These are phyloP conservation scores for Furnarius figulus DNA, from an alignment of 2,113 vertebrate genomes.

Conservation along the genomic window DNA sequence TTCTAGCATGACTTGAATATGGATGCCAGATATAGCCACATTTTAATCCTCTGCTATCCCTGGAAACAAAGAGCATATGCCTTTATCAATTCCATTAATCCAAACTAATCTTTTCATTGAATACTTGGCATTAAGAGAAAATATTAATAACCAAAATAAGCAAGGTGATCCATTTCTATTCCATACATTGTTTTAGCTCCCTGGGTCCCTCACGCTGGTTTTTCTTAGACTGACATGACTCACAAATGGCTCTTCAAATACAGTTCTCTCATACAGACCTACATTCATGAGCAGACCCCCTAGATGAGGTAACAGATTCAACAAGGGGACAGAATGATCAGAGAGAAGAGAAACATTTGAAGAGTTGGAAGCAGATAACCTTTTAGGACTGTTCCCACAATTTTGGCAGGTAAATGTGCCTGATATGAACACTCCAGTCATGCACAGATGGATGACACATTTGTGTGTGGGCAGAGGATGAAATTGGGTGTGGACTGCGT, in stretches of 20 bases:
- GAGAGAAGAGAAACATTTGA: background rate
- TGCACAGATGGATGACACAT: slow-evolving; percentile 37
- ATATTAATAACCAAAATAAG: background rate
- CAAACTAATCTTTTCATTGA: background rate
- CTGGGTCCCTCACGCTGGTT: background rate
- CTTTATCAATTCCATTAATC: background rate
- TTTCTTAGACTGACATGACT: background rate
- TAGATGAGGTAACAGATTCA: background rate
- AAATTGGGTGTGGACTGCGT: slow-evolving; percentile 31
- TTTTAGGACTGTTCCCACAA: background rate
- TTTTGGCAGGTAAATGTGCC: background rate
- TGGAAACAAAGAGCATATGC: background rate
- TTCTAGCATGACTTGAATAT: background rate
- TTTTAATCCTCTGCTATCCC: background rate
- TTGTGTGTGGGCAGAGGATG: slow-evolving; percentile 51
- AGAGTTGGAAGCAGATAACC: background rate
- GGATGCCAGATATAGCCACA: background rate
- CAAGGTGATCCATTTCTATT: background rate
- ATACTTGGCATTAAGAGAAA: background rate
- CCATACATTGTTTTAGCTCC: background rate
- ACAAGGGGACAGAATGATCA: background rate
- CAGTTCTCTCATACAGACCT: background rate
- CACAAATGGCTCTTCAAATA: background rate
- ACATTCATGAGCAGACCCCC: background rate
- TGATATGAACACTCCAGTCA: slow-evolving; percentile 23